Evolutionary conservation across 2,113 vertebrate genomes (phyloP), one percentile per base, ranked within the genome.

Genomic region (Fulica atra): DNA sequence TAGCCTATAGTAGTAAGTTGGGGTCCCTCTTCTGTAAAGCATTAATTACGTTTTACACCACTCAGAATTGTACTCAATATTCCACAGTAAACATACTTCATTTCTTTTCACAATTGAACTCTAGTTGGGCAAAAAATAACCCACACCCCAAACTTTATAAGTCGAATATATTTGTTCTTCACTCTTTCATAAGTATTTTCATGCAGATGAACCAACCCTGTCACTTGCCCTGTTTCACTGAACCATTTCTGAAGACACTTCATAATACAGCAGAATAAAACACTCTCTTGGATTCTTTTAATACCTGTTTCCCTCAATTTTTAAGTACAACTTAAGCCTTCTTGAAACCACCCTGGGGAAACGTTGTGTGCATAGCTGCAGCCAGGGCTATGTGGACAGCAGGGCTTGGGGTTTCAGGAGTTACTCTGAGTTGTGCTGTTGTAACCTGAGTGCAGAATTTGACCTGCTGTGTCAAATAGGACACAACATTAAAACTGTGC

Each of bases 401-500:
- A 36, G 44, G 29, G 3, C 26, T 42, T 83, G 33, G 11, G 81
- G 40, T 13, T 93, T 96, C 80, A 76, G 83, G 70, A 86, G 59
- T 86, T 81, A 33, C 53, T 38, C 53, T 0, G 1, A 56, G 38
- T 76, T 6, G 0, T 0, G 5, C 21, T 80, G 16, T 65, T 81
- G 21, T 68, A 92, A 87, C 26, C 53, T 0, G 2, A 65, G 73
- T 53, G 40, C 61, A 78, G 60, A 81, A 64, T 86, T 64, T 64
- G 86, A 88, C 83, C 88, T 76, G 70, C 48, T 82, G 5, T 68
- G 59, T 89, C 88, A 89, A 71, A 56, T 6, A 51, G 40, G 77
- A 76, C 42, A 53, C 84, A 79, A 46, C 86, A 72, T 93, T 86
- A 80, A 91, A 86, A 74, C n/a, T 80, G 70, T 86, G 53, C 92